Base-by-base conservation (phyloP, 1,140 invertebrate species). In the Heliothis subflexa region DNA sequence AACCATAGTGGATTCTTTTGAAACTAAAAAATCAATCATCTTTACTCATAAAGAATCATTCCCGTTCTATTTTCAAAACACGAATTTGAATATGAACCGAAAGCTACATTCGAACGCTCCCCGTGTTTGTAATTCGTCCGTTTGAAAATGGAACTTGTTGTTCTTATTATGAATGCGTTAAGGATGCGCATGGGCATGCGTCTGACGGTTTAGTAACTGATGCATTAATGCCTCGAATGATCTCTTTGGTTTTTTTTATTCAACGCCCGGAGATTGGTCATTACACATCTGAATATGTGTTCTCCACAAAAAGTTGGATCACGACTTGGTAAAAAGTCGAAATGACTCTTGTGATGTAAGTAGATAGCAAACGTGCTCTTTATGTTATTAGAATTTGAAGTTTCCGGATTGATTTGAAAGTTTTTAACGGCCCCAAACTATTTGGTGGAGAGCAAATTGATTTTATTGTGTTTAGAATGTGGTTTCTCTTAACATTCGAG, bases 221-320 rank as follows among this genome's bases (percentile, higher is more conserved):
- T 93, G 91, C 91, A 93, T 94, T 94, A 92, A 93, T 93, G 87
- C 88, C 78, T 87, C 86, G 86, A 89, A 89, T 89, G 88, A 89
- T 91, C 86, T 90, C 76, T 83, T 81, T 85, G 47, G 76, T 86
- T 88, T 91, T 89, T 93, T 92, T 91, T 89, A 80, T 88, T 83
- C 85, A 80, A 86, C 88, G 88, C 88, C 88, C 88, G 91, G 92
- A 92, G 92, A 94, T 94, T 92, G 91, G 87, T 94, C 91, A 91
- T 93, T 93, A 92, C 90, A 90, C 90, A 93, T 93, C 90, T 94
- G 93, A 94, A 94, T 94, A 92, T 92, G 88, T 90, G 88, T 88
- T 89, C 86, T 85, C 80, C 78, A 91, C 86, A 92, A 91, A 92
- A 91, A 92, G 88, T 86, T 83, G 83, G 85, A 88, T 90, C 88